Evolutionary conservation across 2,113 vertebrate genomes (phyloP).

Genomic region (Antechinus stuartii): DNA sequence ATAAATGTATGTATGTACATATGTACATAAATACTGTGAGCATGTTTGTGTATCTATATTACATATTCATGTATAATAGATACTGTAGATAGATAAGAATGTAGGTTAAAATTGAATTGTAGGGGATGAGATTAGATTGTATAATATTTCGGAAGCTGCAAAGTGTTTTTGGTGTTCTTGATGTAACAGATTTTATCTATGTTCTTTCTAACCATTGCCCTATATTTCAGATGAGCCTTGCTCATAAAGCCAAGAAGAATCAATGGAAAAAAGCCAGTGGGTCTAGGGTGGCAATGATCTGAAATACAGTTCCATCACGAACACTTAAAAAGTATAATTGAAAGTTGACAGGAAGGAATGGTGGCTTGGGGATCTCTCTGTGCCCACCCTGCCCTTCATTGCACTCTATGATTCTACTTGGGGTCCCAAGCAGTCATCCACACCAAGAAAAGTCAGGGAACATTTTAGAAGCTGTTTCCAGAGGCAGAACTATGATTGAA

Average conservation of each 20-base stretch:
- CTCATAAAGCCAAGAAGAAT: background rate
- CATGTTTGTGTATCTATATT: background rate
- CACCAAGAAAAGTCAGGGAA: background rate
- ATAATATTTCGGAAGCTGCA: background rate
- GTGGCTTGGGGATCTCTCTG: background rate
- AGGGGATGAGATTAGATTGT: background rate
- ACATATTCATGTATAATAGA: background rate
- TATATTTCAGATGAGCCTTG: background rate
- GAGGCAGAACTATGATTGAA: background rate
- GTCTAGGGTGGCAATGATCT: background rate
- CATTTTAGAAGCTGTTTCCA: background rate
- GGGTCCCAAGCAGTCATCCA: background rate
- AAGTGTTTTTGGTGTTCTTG: background rate
- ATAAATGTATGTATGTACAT: background rate
- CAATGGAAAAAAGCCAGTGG: background rate
- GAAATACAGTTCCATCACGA: background rate
- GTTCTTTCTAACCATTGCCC: background rate
- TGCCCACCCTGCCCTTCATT: background rate
- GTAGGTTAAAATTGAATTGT: background rate
- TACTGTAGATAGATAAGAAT: background rate
- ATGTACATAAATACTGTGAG: background rate
- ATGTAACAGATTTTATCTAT: background rate
- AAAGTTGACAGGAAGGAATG: background rate
- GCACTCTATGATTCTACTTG: background rate
- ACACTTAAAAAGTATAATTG: background rate